These are phyloP conservation scores for Deroplatys truncata DNA, from an alignment of 2,888 invertebrate species.

Conservation along the genomic window DNA sequence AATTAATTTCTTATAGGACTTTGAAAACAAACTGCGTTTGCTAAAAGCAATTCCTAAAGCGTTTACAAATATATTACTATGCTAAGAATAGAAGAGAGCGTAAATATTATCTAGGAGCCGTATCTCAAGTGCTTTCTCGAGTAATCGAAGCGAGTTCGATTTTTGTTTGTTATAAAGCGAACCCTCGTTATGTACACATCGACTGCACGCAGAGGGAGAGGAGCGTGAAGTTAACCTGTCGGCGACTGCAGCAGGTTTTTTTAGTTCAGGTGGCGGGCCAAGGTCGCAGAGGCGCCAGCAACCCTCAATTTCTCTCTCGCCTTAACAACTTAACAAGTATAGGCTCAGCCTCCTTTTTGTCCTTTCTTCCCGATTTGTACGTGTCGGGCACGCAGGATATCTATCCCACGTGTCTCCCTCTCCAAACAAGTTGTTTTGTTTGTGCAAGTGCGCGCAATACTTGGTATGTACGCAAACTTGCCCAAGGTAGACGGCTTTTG, in stretches of 20 bases:
- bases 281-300: conserved; percentile 21
- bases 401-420: background rate
- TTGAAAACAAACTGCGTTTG: too few relatives aligned
- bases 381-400: background rate
- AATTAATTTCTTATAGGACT: too few relatives aligned
- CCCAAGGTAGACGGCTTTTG: too few relatives aligned
- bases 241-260: conserved; percentile 6
- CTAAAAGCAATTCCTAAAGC: background rate
- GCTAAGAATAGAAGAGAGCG: too few relatives aligned
- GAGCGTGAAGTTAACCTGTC: background rate
- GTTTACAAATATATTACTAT: too few relatives aligned
- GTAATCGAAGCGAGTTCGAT: background rate
- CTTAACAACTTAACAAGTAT: conserved; percentile 1
- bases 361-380: background rate
- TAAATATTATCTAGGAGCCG: too few relatives aligned
- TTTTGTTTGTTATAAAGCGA: background rate
- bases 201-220: background rate
- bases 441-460: background rate
- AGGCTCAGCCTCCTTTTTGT: background rate
- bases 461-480: too few relatives aligned
- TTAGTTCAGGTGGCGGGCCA: conserved; percentile 21
- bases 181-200: background rate
- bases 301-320: conserved; percentile 18
- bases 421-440: background rate
- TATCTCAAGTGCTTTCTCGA: background rate